Base-by-base conservation (phyloP, 2,797 vertebrate genomes). In the Manis crassicaudata region DNA sequence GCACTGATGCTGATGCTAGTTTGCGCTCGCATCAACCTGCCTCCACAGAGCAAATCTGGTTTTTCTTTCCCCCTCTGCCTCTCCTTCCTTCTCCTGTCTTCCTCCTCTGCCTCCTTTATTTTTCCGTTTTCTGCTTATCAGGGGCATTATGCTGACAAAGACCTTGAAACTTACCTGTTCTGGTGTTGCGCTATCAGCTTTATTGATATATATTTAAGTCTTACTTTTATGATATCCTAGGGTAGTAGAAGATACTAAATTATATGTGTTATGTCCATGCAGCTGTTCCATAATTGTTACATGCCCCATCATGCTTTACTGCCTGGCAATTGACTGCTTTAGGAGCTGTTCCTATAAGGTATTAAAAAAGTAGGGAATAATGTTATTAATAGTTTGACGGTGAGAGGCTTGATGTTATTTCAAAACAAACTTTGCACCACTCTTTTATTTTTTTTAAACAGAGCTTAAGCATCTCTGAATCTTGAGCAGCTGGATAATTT, bases 221-320 rank as follows among this genome's bases (percentile, higher is more conserved):
- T 90, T 29, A 29, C 50, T 93, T 96, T 95, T 90, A 85, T 86
- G 79, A 8, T 73, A 58, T 96, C 46, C 93, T 70, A 88, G n/a
- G 40, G 56, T 88, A 56, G 77, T 20, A 70, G 92, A 63, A 97
- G 83, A 84, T 29, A 20, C 92, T 88, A 72, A 73, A 58, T 84
- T 17, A 76, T 75, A 16, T 5, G 75, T 58, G 90, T 7, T 4
- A 35, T 46, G 58, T 84, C 83, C 95, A 14, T 85, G 95, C 95
- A 95, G 81, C 73, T 96, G 50, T 93, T 96, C 58, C 89, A n/a
- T 92, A 85, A 96, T 84, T 91, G 90, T 83, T 84, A 25, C 70
- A 92, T 12, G 63, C 0, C 0, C 80, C 93, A 88, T 84, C 92
- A 29, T 27, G 2, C 88, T 94, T 60, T 94, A 95, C 50, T 62